Percentiles rank a stretch among this genome's conserved stretches.
phyloP scores from a whole-genome alignment of 2,888 invertebrate species.

The Sclerodermus sp. region DNA sequence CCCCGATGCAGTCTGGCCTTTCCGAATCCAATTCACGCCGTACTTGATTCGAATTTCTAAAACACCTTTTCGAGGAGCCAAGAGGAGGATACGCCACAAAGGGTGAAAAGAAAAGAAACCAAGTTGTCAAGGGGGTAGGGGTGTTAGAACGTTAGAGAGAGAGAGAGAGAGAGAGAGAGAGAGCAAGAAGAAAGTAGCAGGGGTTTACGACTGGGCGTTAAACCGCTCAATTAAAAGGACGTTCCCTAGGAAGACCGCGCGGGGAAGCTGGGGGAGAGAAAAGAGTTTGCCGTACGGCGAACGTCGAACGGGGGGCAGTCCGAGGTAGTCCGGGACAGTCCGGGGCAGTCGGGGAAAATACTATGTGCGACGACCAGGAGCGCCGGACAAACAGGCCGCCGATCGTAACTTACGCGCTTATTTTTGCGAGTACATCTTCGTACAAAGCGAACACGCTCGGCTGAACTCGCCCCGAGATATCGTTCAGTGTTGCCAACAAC shows the following conservation, averaged over 20 bases:
- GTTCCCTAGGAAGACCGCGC: slow-evolving; percentile 13
- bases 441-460: slow-evolving; percentile 16
- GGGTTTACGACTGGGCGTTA: slow-evolving; percentile 29
- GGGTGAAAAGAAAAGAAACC: too few species aligned
- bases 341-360: neutral
- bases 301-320: neutral
- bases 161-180: neutral
- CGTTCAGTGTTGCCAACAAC: too few species aligned
- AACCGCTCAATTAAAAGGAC: slow-evolving; percentile 34
- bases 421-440: slow-evolving; percentile 24
- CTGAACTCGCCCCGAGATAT: too few species aligned
- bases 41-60: too few species aligned
- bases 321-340: too few species aligned
- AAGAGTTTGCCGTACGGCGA: neutral
- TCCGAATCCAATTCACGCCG: too few species aligned
- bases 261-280: slow-evolving; percentile 4
- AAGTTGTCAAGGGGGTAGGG: too few species aligned
- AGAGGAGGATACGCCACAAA: too few species aligned
- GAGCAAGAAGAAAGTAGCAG: too few species aligned
- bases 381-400: neutral
- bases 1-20: too few species aligned
- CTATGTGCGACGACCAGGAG: neutral
- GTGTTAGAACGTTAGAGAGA: neutral
- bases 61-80: too few species aligned
- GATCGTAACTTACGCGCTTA: slow-evolving; percentile 30